Base-by-base conservation (phyloP, 2,113 vertebrate genomes). In the Semicossyphus pulcher region DNA sequence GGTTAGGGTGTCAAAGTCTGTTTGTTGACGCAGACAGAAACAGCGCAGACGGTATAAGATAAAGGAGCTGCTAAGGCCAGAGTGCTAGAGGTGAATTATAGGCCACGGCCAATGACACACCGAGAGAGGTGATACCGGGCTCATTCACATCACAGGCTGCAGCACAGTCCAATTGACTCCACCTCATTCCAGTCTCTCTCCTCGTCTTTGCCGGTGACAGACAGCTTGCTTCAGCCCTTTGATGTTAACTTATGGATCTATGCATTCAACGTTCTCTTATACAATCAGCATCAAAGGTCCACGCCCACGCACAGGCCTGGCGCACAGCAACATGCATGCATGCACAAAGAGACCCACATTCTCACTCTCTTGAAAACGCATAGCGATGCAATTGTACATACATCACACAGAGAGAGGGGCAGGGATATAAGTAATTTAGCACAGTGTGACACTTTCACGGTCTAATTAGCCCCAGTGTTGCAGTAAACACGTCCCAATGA, bases 361-460 rank as follows among this genome's bases (percentile, higher is more conserved):
- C 59, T 49, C 18, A 0, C 59, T 52, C 42, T 37, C 42, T 45
- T 47, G 31, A 53, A 64, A 76, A 85, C 8, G 21, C 58, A 76
- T 1, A 20, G 36, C 5, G 5, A 51, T 42, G 14, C 23, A 57
- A 59, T 47, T 20, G 34, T 26, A 25, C 49, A 72, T 31, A 58
- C 71, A 72, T 72, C 60, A 23, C 76, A 77, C 59, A 61, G 16
- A 67, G 60, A 61, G 16, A 67, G 60, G 67, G 70, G 72, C 42
- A 44, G 49, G 62, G 58, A 77, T 48, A 85, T 88, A 85, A 89
- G 87, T 89, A 89, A 92, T 92, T 91, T 73, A 91, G 84, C 63
- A 78, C 66, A 76, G 65, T 64, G 86, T 80, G 80, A 91, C 88
- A 92, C 91, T 91, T 92, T 92, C 86, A 90, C 83, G 59, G 89